Conservation (phyloP, 2,888 invertebrate genomes). For the Thelaira solivaga region DNA sequence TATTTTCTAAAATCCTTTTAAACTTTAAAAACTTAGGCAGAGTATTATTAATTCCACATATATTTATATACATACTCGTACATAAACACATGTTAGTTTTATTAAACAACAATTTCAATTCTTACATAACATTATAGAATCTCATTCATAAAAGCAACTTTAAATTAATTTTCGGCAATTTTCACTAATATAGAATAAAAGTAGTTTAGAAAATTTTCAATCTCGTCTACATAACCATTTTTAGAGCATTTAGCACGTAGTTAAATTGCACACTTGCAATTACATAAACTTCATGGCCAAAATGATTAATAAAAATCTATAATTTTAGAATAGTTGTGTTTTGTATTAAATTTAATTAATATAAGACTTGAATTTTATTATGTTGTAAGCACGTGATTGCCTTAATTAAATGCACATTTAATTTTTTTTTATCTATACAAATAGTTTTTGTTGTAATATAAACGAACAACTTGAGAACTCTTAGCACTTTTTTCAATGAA, state of each 20-base stretch:
- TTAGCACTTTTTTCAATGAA: too few relatives aligned
- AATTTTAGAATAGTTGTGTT: conserved; percentile 29
- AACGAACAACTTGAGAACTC: background rate
- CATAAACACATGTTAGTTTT: too few relatives aligned
- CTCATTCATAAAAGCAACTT: background rate
- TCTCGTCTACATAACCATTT: conserved; percentile 4
- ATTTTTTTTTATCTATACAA: background rate
- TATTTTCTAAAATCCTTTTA: too few relatives aligned
- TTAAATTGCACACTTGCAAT: too few relatives aligned
- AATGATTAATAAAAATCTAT: background rate
- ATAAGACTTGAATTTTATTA: background rate
- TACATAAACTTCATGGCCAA: background rate
- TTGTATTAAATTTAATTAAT: background rate
- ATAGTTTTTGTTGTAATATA: background rate
- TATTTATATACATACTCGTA: too few relatives aligned
- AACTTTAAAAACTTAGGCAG: too few relatives aligned
- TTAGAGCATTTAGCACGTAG: background rate
- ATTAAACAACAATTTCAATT: too few relatives aligned
- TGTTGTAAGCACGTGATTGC: conserved; percentile 45
- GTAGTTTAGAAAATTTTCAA: conserved; percentile 30
- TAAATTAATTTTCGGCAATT: background rate
- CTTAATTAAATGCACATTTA: conserved; percentile 39
- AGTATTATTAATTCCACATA: too few relatives aligned
- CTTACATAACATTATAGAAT: too few relatives aligned
- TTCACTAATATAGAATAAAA: too few relatives aligned